Base-by-base conservation (phyloP, 2,797 vertebrate species). In the Distichodus sexfasciatus region DNA sequence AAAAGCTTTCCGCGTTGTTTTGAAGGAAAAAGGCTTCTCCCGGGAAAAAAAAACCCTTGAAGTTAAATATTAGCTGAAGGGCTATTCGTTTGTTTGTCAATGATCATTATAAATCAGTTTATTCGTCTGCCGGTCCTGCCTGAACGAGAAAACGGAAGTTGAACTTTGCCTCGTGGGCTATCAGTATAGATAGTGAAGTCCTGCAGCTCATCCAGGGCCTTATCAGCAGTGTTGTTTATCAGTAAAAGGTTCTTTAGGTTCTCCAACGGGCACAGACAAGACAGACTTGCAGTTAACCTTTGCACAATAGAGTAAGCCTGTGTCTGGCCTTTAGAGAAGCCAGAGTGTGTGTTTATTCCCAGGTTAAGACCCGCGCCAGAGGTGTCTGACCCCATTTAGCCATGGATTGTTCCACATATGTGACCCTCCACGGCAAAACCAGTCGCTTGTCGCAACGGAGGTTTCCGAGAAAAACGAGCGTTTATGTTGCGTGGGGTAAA, bases 81-180 rank as follows among this genome's bases (percentile, higher is more conserved):
- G 24, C 10, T 43, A 3, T 28, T 43, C 19, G 17, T 26, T 21
- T 26, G 38, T 21, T 36, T 23, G n/a, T 24, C 0, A 59, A 14
- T 19, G n/a, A 43, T 36, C 35, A 59, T 33, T 41, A 38, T 15
- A 54, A 55, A 53, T 41, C 8, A 4, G 17, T 44, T 73, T 73
- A n/a, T 21, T 12, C 8, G 2, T 61, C 12, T 51, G 36, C 2
- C 17, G 35, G 17, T 61, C 23, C 15, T 21, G 15, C 11, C 3
- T 28, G 12, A 15, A 10, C 6, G 21, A 26, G 2, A 21, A 58
- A 54, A 62, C 31, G 40, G 54, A 38, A 36, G 35, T 8, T 10
- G 28, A 15, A 28, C 11, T 55, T 21, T 46, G 19, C 33, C 51
- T 11, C 6, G 2, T n/a, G 17, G 9, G 48, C 15, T 23, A 50